These are phyloP conservation scores for Opisthocomus hoazin DNA, from an alignment of 2,113 vertebrate genomes.

Conservation along the genomic window DNA sequence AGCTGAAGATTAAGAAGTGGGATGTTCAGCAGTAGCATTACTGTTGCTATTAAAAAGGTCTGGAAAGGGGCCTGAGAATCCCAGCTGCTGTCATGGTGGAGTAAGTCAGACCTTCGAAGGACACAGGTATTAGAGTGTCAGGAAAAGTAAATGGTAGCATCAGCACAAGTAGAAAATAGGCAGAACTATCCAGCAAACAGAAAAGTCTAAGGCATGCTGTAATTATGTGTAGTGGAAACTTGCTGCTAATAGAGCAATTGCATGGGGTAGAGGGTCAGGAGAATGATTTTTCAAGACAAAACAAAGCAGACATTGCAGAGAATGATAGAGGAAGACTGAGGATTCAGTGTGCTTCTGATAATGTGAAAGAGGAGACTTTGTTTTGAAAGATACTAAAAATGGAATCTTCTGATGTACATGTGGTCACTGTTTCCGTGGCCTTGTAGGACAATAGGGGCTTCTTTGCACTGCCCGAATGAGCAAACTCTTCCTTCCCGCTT, in stretches of 20 bases:
- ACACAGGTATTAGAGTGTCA: slow-evolving; percentile 70
- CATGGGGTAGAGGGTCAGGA: slow-evolving; percentile 42
- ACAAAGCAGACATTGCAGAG: slow-evolving; percentile 63
- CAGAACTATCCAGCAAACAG: slow-evolving; percentile 72
- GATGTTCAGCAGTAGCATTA: slow-evolving; percentile 68
- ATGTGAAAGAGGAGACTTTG: slow-evolving; percentile 51
- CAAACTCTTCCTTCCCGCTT: slow-evolving; percentile 29
- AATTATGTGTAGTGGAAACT: slow-evolving; percentile 72
- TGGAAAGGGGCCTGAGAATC: slow-evolving; percentile 69
- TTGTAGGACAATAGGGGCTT: slow-evolving; percentile 53
- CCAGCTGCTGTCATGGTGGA: slow-evolving; percentile 67
- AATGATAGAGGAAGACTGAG: slow-evolving; percentile 39
- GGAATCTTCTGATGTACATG: slow-evolving; percentile 61
- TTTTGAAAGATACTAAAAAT: slow-evolving; percentile 61
- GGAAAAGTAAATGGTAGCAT: slow-evolving; percentile 76
- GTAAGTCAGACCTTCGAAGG: slow-evolving; percentile 74
- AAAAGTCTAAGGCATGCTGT: slow-evolving; percentile 73
- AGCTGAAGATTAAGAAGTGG: slow-evolving; percentile 72
- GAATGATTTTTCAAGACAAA: slow-evolving; percentile 58
- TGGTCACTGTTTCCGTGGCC: slow-evolving; percentile 58
- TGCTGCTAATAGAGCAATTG: slow-evolving; percentile 61
- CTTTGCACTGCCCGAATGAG: slow-evolving; percentile 21
- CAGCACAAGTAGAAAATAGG: slow-evolving; percentile 77
- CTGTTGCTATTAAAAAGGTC: slow-evolving; percentile 73
- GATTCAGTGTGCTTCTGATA: slow-evolving; percentile 45